Conservation (phyloP, 2,888 invertebrate genomes). For the Drosophila rellima region DNA sequence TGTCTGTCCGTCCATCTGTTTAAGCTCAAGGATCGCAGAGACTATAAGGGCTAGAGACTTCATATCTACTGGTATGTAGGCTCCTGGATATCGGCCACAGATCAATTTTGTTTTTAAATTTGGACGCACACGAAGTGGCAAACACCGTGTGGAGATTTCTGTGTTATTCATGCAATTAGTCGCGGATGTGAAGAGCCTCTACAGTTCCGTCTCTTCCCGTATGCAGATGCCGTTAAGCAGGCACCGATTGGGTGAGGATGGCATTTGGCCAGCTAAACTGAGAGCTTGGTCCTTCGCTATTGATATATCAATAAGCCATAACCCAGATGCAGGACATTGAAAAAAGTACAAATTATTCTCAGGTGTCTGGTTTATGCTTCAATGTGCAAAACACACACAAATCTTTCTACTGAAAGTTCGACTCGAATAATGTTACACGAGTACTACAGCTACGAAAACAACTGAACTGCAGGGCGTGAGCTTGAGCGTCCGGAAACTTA, state of each 20-base stretch:
- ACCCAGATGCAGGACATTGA: conserved; percentile 13
- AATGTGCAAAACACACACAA: conserved; percentile 49
- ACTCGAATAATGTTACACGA: conserved; percentile 36
- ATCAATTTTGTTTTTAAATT: too few relatives aligned
- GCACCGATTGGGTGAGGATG: background rate
- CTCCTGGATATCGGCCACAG: too few relatives aligned
- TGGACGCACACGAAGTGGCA: conserved; percentile 6
- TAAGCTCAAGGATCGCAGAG: too few relatives aligned
- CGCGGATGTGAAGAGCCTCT: conserved; percentile 24
- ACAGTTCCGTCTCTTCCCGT: background rate
- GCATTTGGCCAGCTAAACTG: conserved; percentile 2
- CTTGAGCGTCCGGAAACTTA: conserved; percentile 60
- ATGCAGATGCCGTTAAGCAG: conserved; percentile 11
- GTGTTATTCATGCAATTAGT: conserved; percentile 68
- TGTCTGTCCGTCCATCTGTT: too few relatives aligned
- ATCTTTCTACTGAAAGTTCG: conserved; percentile 51
- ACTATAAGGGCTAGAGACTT: too few relatives aligned
- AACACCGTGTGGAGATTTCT: conserved; percentile 24
- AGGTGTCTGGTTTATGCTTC: conserved; percentile 39
- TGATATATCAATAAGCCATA: conserved; percentile 33
- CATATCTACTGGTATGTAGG: too few relatives aligned
- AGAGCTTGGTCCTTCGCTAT: conserved; percentile 10
- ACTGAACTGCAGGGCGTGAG: conserved; percentile 9
- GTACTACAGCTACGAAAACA: background rate
- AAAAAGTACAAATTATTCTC: conserved; percentile 36